Evolutionary conservation across 2,113 vertebrate species (phyloP).

Genomic region (Apistogramma diplotaenia): DNA sequence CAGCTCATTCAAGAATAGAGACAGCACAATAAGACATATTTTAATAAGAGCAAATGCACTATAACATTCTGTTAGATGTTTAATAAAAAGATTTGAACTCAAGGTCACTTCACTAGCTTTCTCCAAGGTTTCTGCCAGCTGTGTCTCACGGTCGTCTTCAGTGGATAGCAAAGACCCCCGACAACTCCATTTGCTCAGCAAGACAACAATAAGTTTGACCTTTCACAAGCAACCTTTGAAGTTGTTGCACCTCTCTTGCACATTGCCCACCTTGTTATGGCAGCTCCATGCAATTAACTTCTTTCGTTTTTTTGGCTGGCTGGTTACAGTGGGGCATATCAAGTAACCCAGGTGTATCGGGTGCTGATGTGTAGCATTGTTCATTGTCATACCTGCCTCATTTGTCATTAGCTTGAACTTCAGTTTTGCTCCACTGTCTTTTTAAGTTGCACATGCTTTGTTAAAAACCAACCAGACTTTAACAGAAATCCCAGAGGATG

Average conservation of each 20-base stretch:
- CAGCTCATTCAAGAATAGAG: neutral
- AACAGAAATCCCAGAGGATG: neutral
- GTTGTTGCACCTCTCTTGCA: neutral
- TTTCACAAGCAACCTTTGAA: neutral
- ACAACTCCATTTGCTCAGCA: neutral
- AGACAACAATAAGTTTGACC: neutral
- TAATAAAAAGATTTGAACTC: neutral
- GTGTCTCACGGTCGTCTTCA: neutral
- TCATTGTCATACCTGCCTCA: neutral
- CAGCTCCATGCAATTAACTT: neutral
- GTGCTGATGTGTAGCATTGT: neutral
- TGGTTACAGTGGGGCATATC: neutral
- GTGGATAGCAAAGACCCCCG: neutral
- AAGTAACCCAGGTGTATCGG: constrained; percentile 13
- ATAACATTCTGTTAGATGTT: neutral
- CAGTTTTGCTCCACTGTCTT: neutral
- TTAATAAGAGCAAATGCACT: neutral
- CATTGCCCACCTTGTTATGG: neutral
- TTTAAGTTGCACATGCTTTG: neutral
- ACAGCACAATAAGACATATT: neutral
- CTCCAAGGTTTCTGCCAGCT: neutral
- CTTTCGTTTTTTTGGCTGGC: neutral
- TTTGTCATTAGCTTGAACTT: neutral
- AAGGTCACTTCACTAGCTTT: neutral
- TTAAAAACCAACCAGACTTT: neutral